Evolutionary conservation across 2,888 invertebrate species (phyloP).

Genomic region (Gibbula magus): DNA sequence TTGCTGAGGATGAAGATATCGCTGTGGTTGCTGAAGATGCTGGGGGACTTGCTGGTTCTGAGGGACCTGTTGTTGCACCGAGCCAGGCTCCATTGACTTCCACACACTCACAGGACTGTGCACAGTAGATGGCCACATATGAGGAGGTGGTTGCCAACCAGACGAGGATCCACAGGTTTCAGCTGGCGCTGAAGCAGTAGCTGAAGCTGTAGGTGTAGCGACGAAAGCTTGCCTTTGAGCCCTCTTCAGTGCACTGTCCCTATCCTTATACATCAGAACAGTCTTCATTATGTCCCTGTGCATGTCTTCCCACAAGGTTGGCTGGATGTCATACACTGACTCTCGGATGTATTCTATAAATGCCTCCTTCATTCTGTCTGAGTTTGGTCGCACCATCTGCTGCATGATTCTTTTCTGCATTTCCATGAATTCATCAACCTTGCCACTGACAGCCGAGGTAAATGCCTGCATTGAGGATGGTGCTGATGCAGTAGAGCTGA

Average conservation of each 20-base stretch:
- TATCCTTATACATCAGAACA: slow-evolving; percentile 37
- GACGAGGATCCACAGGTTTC: slow-evolving; percentile 4
- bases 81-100: slow-evolving; percentile 29
- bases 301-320: slow-evolving; percentile 33
- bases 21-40: slow-evolving; percentile 25
- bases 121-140: slow-evolving; percentile 34
- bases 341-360: slow-evolving; percentile 35
- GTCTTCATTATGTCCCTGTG: slow-evolving; percentile 33
- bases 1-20: slow-evolving; percentile 27
- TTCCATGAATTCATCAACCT: slow-evolving; percentile 34
- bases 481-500: slow-evolving; percentile 18
- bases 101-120: slow-evolving; percentile 36
- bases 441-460: slow-evolving; percentile 27
- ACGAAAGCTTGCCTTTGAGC: not conserved
- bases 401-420: slow-evolving; percentile 35
- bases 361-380: slow-evolving; percentile 37
- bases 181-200: slow-evolving; percentile 22
- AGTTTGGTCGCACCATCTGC: slow-evolving; percentile 33
- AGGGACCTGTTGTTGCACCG: slow-evolving; percentile 30
- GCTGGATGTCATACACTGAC: slow-evolving; percentile 35
- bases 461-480: slow-evolving; percentile 15
- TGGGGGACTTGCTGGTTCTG: slow-evolving; percentile 10
- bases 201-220: too few relatives aligned
- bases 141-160: slow-evolving; percentile 35
- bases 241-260: slow-evolving; percentile 29